Conservation (phyloP, 2,113 vertebrate species). For the Protobothrops mucrosquamatus region DNA sequence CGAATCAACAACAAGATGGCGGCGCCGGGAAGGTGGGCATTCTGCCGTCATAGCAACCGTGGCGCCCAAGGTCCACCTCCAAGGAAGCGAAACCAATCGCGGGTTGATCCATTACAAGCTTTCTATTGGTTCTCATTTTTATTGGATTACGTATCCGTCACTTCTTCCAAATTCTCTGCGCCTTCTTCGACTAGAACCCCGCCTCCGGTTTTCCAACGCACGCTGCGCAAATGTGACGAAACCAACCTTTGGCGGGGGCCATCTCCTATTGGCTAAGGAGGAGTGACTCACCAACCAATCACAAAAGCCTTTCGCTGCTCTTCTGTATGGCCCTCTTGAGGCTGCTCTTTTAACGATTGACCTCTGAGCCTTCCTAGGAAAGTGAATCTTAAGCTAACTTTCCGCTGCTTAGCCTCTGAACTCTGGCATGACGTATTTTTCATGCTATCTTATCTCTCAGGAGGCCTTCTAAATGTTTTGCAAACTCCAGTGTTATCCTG, state of each 20-base stretch:
- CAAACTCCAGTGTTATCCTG: not conserved
- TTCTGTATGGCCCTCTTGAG: not conserved
- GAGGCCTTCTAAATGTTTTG: not conserved
- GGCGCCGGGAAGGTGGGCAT: constrained; percentile 38
- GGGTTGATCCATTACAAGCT: accelerated
- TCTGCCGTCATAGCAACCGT: constrained; percentile 65
- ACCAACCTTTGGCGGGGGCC: accelerated
- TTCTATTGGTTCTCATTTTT: accelerated
- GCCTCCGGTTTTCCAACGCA: constrained; percentile 33
- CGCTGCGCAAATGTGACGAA: constrained; percentile 56
- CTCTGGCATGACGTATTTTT: not conserved
- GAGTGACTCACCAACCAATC: constrained; percentile 25
- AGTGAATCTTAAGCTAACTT: constrained; percentile 4
- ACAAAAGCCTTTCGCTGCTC: not conserved
- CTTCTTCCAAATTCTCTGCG: accelerated
- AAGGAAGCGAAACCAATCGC: not conserved
- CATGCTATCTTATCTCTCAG: not conserved
- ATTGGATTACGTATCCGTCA: accelerated
- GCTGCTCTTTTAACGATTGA: not conserved
- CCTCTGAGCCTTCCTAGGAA: not conserved
- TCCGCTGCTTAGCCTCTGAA: not conserved
- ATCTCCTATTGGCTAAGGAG: constrained; percentile 29
- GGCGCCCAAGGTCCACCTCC: constrained; percentile 22
- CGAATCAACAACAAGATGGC: constrained; percentile 74
- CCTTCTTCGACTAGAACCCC: not conserved